Evolutionary conservation across 1,140 invertebrate genomes (phyloP), one percentile per base, ranked within the genome.

Genomic region (Pectinophora gossypiella): DNA sequence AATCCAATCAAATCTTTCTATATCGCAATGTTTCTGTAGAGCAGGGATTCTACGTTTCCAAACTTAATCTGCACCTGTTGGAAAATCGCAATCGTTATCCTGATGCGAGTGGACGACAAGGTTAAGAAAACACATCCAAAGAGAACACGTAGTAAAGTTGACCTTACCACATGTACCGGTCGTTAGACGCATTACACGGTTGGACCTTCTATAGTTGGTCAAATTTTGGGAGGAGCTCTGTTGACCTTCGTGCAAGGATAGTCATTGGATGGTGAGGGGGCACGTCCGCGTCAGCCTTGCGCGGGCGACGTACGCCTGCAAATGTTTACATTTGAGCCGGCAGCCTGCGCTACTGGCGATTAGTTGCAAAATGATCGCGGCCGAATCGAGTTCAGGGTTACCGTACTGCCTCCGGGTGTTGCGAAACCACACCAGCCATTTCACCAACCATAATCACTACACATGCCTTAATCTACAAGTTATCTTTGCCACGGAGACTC

Each of bases 321-420:
- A 86, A 86, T 86, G 83, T 85, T 86, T 86, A 86, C 79, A 86
- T 86, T 86, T 85, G 71, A 70, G 61, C 76, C 78, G 64, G 62
- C 66, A 70, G 66, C 65, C 72, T 61, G 67, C 70, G 59, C 68
- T 64, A 75, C 72, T 77, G 76, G 60, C 76, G 76, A 83, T 83
- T 78, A 81, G 76, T 84, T 84, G 83, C 83, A 84, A 86, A 86
- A 86, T 84, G 77, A 73, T 82, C 76, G 77, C 68, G 62, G 57
- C 72, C 77, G 73, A 82, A 86, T 85, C 76, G 77, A 85, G 83
- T 78, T 85, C 83, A 86, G 76, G 83, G 83, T 85, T 77, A 54
- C 59, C 61, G 63, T 70, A 68, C 67, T 73, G 72, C 83, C 80
- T 84, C 80, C 81, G 83, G 80, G 83, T 86, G 54, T 86, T 84